Evolutionary conservation across 1,140 invertebrate species (phyloP).

Genomic region (Danaus plexippus): DNA sequence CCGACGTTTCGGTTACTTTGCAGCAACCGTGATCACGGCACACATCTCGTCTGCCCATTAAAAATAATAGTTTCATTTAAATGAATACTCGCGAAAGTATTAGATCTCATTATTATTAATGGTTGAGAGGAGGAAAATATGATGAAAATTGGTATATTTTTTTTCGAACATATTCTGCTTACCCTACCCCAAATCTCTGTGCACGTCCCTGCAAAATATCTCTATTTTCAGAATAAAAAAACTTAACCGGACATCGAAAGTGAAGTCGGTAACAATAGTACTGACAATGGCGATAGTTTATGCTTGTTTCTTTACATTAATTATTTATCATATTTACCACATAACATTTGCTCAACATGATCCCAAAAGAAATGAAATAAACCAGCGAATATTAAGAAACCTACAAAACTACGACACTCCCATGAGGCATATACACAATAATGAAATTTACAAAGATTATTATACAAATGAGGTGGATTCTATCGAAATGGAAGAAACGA

Average conservation of each 20-base stretch:
- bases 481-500: conserved; percentile 31
- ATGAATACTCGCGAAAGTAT: no score
- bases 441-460: conserved; percentile 37
- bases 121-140: no score
- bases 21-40: no score
- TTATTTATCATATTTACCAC: conserved; percentile 29
- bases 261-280: conserved; percentile 33
- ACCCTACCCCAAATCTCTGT: no score
- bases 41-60: no score
- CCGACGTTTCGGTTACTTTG: no score
- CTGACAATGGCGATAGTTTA: conserved; percentile 22
- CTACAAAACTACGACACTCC: conserved; percentile 14
- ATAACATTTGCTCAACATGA: conserved; percentile 11
- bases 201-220: no score
- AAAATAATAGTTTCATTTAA: no score
- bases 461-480: conserved; percentile 21
- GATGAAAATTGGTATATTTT: no score
- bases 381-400: conserved; percentile 8
- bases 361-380: conserved; percentile 10
- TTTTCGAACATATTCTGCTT: no score
- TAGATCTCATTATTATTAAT: no score
- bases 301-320: conserved; percentile 30
- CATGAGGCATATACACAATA: conserved; percentile 35
- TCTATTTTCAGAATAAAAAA: conserved; percentile 38
- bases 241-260: conserved; percentile 28